These are phyloP conservation scores for zebrafish (Danio rerio) DNA, from an alignment of 2,113 vertebrate species.

Conservation along the genomic window DNA sequence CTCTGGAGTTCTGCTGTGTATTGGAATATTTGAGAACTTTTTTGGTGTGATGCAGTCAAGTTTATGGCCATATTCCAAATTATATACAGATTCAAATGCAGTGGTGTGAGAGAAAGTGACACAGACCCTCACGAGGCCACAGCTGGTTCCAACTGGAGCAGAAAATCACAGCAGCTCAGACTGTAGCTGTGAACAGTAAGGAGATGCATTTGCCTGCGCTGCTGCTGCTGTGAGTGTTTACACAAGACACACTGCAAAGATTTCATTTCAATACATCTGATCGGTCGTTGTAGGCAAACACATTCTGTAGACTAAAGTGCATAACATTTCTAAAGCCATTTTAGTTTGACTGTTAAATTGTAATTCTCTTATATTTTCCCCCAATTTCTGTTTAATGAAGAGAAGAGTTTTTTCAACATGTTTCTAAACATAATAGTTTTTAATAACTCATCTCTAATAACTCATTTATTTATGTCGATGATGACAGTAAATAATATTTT, in stretches of 20 bases:
- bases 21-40: not conserved
- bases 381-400: too few species aligned
- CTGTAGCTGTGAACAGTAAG: conserved; percentile 7
- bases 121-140: conserved; percentile 28
- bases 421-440: too few species aligned
- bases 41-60: not conserved
- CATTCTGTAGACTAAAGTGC: conserved; percentile 6
- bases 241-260: not conserved
- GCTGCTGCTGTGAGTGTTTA: conserved; percentile 27
- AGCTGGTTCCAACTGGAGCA: conserved; percentile 57
- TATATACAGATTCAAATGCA: not conserved
- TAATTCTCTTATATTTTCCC: too few species aligned
- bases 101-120: not conserved
- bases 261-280: not conserved
- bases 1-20: not conserved
- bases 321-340: too few species aligned
- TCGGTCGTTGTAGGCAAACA: conserved; percentile 48
- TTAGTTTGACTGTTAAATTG: not conserved
- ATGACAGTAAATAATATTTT: too few species aligned
- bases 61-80: not conserved
- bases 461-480: too few species aligned
- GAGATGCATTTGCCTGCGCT: conserved; percentile 8
- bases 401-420: too few species aligned
- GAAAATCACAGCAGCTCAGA: conserved; percentile 52
- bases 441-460: too few species aligned